These are phyloP conservation scores for Apomyelois bistriatella DNA, from an alignment of 2,888 invertebrate species.

Conservation along the genomic window DNA sequence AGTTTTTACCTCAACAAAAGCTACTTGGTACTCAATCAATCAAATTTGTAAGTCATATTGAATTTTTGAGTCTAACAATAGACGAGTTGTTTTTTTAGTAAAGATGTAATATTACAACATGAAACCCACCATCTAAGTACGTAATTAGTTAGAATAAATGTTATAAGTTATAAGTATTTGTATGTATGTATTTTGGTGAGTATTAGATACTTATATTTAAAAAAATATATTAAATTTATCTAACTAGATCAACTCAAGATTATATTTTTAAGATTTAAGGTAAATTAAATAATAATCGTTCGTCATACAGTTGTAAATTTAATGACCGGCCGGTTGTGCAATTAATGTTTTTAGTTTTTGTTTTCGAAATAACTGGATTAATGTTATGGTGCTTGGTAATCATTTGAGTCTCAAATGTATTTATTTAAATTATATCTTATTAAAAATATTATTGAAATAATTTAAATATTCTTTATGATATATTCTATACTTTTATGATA, in stretches of 20 bases:
- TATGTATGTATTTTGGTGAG: background rate
- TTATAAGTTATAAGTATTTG: background rate
- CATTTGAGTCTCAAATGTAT: constrained; percentile 47
- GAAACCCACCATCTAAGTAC: constrained; percentile 19
- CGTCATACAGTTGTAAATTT: constrained; percentile 45
- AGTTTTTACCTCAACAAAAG: constrained; percentile 44
- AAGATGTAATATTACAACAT: background rate
- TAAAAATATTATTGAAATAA: constrained; percentile 1
- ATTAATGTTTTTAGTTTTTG: constrained; percentile 47
- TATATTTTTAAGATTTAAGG: constrained; percentile 29
- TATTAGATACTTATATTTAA: background rate
- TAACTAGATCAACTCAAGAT: background rate
- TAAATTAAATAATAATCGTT: constrained; percentile 34
- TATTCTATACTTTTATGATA: background rate
- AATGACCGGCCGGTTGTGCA: constrained; percentile 75
- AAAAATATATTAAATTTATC: background rate
- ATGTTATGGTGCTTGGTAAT: constrained; percentile 50
- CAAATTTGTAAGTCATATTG: constrained; percentile 3
- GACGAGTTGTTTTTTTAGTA: background rate
- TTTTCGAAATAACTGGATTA: constrained; percentile 37
- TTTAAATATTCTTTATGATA: background rate
- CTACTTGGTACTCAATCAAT: background rate
- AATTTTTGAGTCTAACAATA: background rate
- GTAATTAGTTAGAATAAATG: background rate
- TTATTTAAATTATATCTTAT: constrained; percentile 34